Evolutionary conservation across 1,140 invertebrate genomes (phyloP).

Genomic region (Drosophila tsacasi): DNA sequence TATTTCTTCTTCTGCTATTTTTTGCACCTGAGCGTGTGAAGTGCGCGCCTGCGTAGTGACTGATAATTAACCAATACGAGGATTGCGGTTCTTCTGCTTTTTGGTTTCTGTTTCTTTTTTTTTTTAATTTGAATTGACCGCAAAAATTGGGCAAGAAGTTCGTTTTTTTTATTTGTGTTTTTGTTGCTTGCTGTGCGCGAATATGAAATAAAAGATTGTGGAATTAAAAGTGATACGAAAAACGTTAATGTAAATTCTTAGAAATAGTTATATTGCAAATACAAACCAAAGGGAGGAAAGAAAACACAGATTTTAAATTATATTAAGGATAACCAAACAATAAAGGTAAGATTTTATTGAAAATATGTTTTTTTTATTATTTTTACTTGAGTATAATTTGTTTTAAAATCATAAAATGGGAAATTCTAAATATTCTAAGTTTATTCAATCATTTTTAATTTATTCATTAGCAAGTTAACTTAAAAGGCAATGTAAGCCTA

Average conservation of each 20-base stretch:
- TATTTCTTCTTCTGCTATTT: conserved; percentile 9
- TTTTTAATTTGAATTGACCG: conserved; percentile 35
- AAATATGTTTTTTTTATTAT: not conserved
- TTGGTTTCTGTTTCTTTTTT: conserved; percentile 1
- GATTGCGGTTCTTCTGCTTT: conserved; percentile 61
- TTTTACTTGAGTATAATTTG: not conserved
- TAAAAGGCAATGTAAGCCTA: no score
- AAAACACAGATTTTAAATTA: not conserved
- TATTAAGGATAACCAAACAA: not conserved
- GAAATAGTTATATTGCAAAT: not conserved
- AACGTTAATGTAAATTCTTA: not conserved
- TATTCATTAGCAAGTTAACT: no score
- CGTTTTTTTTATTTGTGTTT: conserved; percentile 7
- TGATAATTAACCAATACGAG: conserved; percentile 54
- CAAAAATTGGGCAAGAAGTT: conserved; percentile 31
- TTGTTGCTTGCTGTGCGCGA: not conserved
- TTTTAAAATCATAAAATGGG: not conserved
- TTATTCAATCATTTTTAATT: not conserved
- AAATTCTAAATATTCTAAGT: not conserved
- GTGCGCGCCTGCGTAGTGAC: conserved; percentile 52
- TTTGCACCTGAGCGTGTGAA: conserved; percentile 57
- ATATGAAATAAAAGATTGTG: not conserved
- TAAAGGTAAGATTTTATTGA: not conserved
- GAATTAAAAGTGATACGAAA: not conserved
- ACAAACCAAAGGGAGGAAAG: not conserved